Conservation (phyloP, 2,113 vertebrate genomes). For the Oreochromis tanganicae region DNA sequence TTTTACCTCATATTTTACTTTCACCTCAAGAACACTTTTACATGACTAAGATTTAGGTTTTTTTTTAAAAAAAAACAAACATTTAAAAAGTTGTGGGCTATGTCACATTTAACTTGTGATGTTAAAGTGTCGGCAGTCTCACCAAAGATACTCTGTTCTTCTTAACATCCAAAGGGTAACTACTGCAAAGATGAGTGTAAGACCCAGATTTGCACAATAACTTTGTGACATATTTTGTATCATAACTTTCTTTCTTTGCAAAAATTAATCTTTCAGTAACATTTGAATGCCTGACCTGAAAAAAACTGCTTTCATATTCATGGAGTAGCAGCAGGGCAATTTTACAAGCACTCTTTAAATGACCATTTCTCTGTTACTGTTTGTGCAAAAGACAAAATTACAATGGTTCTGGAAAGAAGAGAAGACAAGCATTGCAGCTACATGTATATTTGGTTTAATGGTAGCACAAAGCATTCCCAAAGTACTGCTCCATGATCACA, state of each 20-base stretch:
- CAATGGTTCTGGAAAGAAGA: no score
- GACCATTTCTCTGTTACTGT: no score
- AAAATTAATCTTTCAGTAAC: background rate
- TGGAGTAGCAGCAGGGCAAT: no score
- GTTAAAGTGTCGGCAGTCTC: background rate
- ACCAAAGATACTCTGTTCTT: background rate
- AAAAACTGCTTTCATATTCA: background rate
- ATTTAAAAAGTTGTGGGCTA: background rate
- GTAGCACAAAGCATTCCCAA: no score
- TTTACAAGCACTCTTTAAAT: no score
- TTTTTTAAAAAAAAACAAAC: rapidly evolving
- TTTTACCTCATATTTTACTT: background rate
- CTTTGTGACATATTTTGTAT: background rate
- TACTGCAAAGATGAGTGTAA: background rate
- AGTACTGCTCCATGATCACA: no score
- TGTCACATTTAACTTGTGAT: background rate
- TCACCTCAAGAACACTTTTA: background rate
- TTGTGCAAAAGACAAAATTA: no score
- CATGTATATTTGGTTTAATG: no score
- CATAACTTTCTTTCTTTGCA: background rate
- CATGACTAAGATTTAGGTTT: background rate
- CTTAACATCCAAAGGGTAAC: background rate
- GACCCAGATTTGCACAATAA: background rate
- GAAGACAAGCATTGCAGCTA: no score
- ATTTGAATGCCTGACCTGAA: background rate